phyloP scores from a whole-genome alignment of 2,113 vertebrate species.

The Scortum barcoo region DNA sequence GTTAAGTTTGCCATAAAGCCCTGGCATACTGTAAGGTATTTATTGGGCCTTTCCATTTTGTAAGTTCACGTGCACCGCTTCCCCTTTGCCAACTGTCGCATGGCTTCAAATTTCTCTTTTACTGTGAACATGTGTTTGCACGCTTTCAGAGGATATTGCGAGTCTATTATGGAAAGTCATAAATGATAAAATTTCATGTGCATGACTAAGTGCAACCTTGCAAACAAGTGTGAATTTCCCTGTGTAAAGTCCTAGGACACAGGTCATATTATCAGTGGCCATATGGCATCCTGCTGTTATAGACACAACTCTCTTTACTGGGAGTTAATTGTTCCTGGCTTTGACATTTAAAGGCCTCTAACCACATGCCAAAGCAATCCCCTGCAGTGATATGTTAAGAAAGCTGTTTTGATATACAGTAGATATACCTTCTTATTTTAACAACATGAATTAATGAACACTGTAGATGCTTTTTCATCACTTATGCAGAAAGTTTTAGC shows the following conservation, averaged over 20 bases:
- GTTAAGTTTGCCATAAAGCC: background rate
- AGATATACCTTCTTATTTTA: background rate
- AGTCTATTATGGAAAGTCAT: slow-evolving; percentile 57
- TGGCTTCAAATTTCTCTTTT: slow-evolving; percentile 55
- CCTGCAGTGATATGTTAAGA: background rate
- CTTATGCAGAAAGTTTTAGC: background rate
- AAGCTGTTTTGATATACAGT: background rate
- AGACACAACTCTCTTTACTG: slow-evolving; percentile 28
- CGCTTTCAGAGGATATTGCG: slow-evolving; percentile 33
- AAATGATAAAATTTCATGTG: slow-evolving; percentile 47
- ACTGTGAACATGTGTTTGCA: slow-evolving; percentile 46
- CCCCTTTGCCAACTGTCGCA: slow-evolving; percentile 49
- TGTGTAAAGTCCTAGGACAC: slow-evolving; percentile 23
- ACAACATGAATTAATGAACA: background rate
- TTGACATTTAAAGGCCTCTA: slow-evolving; percentile 52
- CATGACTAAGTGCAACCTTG: slow-evolving; percentile 48
- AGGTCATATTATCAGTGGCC: slow-evolving; percentile 41
- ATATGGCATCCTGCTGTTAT: slow-evolving; percentile 11
- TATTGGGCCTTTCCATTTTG: slow-evolving; percentile 15
- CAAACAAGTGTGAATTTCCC: slow-evolving; percentile 42
- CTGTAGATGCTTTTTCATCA: background rate
- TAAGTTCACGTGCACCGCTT: background rate
- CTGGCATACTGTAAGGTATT: background rate
- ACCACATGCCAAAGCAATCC: slow-evolving; percentile 11
- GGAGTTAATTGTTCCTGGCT: background rate